Evolutionary conservation across 53 echinoderm and acorn worm genomes (phyloP).

Genomic region (Holothuria scabra): DNA sequence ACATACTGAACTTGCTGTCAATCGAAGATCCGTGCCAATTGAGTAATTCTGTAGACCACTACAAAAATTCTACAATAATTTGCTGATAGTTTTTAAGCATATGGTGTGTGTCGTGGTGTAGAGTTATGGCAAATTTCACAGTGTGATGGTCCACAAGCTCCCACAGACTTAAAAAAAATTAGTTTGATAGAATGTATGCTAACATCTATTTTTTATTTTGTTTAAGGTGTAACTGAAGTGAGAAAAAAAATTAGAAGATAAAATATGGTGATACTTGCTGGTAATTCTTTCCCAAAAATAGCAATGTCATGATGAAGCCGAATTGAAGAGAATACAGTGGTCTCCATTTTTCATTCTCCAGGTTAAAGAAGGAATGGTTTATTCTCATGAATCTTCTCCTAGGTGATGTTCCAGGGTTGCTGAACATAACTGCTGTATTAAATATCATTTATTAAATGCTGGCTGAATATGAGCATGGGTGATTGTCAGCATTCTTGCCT

Average conservation of each 20-base stretch:
- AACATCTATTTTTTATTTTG: no score
- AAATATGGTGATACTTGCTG: neutral
- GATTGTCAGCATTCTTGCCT: neutral
- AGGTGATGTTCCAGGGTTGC: conserved; percentile 5
- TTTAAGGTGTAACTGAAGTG: no score
- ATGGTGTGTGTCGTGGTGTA: no score
- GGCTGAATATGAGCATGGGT: neutral
- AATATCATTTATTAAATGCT: neutral
- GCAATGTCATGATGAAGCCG: neutral
- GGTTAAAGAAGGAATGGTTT: neutral
- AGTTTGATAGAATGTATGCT: neutral
- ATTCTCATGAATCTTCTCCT: conserved; percentile 3
- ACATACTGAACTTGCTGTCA: no score
- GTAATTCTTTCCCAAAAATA: neutral
- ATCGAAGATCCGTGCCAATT: no score
- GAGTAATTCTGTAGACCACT: no score
- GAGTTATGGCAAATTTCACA: no score
- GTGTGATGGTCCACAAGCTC: neutral
- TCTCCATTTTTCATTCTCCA: neutral
- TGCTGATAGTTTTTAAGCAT: no score
- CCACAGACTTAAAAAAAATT: neutral
- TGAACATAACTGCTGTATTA: neutral
- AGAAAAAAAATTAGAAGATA: neutral
- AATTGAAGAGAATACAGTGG: neutral
- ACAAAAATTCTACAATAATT: no score